Evolutionary conservation across 2,113 vertebrate species (phyloP), one percentile per base, ranked within the genome.

Genomic region (Bos javanicus): DNA sequence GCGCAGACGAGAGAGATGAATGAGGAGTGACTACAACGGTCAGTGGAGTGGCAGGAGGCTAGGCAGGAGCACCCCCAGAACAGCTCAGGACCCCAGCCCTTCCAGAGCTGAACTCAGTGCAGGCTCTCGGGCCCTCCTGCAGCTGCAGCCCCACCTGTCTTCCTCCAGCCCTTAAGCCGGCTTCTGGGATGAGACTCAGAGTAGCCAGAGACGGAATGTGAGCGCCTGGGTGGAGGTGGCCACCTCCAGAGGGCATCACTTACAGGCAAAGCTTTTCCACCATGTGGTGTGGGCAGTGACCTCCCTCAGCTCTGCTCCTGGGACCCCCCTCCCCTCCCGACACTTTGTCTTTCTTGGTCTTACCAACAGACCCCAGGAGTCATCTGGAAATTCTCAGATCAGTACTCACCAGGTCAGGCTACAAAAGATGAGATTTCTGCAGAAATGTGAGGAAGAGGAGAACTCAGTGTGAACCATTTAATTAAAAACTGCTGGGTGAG

Each of bases 21-120:
- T 16, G 12, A 12, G 39, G 30, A 0, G 17, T 17, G 78, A 39
- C 16, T 4, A 0, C 1, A 6, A 15, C 2, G 0, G 19, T n/a
- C 39, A 1, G 39, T 48, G 91, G 39, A 33, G 16, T 0, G 30
- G 23, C 17, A 5, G 50, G 59, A 36, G 39, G 46, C 30, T 14
- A 3, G 46, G 85, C 25, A 1, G 78, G 78, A 10, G 33, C 7
- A 7, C n/a, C 52, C 15, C 43, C 21, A 15, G 7, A 17, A 57
- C 2, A 12, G 83, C 57, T 81, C 21, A 50, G 71, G 88, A 7
- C 39, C 21, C 15, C 1, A 2, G 48, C 8, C 28, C 92, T 39
- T 5, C 7, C 25, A 13, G 4, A n/a, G n/a, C 54, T 59, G 52
- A 14, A 7, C 54, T 59, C 19, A 2, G 14, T 15, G n/a, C 48